These are phyloP conservation scores for Lophura nycthemera DNA, from an alignment of 2,113 vertebrate species.

Conservation along the genomic window DNA sequence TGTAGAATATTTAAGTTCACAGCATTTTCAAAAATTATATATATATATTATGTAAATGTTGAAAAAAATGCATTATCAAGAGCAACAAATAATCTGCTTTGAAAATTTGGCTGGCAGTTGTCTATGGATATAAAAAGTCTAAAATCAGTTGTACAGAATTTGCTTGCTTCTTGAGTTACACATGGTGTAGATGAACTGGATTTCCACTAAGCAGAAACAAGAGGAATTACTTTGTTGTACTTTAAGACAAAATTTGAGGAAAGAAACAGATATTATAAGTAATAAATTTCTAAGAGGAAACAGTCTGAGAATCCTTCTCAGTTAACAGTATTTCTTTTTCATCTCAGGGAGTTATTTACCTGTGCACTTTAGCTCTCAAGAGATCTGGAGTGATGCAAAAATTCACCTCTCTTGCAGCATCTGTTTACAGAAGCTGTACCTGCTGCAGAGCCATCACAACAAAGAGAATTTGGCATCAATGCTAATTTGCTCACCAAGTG, in stretches of 20 bases:
- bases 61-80: neutral
- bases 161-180: neutral
- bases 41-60: neutral
- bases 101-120: neutral
- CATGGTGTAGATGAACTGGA: neutral
- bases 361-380: slow-evolving; percentile 49
- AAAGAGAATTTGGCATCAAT: slow-evolving; percentile 30
- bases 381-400: slow-evolving; percentile 63
- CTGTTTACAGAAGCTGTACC: slow-evolving; percentile 50
- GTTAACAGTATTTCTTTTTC: slow-evolving; percentile 27
- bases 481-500: slow-evolving; percentile 27
- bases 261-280: neutral
- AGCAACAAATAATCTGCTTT: neutral
- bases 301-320: slow-evolving; percentile 1
- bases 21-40: neutral
- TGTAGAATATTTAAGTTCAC: rapidly evolving
- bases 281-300: neutral
- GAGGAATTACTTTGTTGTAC: neutral
- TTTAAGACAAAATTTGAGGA: slow-evolving; percentile 7
- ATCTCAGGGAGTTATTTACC: slow-evolving; percentile 30
- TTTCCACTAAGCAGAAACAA: neutral
- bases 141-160: neutral
- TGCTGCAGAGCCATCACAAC: slow-evolving; percentile 31
- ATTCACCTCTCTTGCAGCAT: slow-evolving; percentile 53
- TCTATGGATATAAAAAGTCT: neutral